phyloP scores from a whole-genome alignment of 2,797 vertebrate species.

The Anableps anableps region DNA sequence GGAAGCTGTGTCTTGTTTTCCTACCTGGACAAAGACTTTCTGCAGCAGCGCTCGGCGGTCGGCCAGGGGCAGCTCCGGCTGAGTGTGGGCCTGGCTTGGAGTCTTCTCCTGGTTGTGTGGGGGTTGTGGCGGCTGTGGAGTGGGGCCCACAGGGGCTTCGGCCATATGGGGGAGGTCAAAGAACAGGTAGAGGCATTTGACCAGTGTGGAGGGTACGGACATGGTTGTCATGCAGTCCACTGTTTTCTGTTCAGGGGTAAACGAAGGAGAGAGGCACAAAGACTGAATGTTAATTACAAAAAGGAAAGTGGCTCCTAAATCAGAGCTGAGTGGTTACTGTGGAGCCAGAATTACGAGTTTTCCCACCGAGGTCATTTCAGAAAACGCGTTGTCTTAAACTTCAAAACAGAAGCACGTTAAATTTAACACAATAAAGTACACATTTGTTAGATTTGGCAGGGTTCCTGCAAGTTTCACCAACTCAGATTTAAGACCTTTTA shows the following conservation, averaged over 20 bases:
- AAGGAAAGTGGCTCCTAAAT: neutral
- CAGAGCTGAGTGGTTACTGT: neutral
- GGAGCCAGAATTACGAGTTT: neutral
- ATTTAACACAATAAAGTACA: neutral
- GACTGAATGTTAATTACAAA: neutral
- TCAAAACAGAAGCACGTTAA: neutral
- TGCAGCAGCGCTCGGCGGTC: conserved; percentile 93
- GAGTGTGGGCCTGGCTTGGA: conserved; percentile 60
- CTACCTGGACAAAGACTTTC: conserved; percentile 98
- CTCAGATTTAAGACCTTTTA: no score
- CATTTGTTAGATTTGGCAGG: neutral
- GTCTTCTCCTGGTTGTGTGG: conserved; percentile 80
- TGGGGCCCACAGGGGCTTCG: conserved; percentile 86
- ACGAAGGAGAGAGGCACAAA: neutral
- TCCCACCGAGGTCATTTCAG: neutral
- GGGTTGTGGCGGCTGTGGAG: conserved; percentile 70
- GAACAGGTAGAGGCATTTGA: conserved; percentile 99
- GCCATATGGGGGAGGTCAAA: conserved; percentile 98
- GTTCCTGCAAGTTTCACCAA: no score
- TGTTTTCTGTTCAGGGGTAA: conserved; percentile 87
- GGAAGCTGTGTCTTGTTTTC: neutral
- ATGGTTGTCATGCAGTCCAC: conserved; percentile 99
- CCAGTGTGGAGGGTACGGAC: conserved; percentile 98
- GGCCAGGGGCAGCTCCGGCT: conserved; percentile 89
- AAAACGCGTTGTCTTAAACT: neutral